Evolutionary conservation across 2,888 invertebrate genomes (phyloP).

Genomic region (Cantharis rufa): DNA sequence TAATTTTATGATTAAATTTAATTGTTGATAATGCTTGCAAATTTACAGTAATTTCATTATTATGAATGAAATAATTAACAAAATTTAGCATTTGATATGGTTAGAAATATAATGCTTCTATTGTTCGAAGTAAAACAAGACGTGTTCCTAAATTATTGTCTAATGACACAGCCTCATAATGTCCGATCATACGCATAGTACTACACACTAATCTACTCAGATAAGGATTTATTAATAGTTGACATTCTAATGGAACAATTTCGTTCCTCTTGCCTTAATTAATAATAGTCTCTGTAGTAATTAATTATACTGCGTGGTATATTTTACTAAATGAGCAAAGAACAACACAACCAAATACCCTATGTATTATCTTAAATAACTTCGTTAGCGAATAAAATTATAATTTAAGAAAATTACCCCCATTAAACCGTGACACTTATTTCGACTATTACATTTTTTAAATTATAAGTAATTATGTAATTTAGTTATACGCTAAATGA

Average conservation of each 20-base stretch:
- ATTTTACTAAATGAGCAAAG: conserved; percentile 11
- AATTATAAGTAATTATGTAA: not conserved
- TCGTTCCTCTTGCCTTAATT: conserved; percentile 26
- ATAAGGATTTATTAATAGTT: conserved; percentile 31
- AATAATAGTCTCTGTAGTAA: conserved; percentile 28
- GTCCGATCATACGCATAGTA: conserved; percentile 28
- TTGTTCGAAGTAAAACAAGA: conserved; percentile 16
- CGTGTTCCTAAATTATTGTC: conserved; percentile 21
- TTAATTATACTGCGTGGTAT: conserved; percentile 27
- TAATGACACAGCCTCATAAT: conserved; percentile 27
- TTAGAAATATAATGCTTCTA: conserved; percentile 12
- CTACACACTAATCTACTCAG: conserved; percentile 30
- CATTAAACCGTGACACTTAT: not conserved
- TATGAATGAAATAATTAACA: conserved; percentile 9
- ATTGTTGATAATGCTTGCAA: not conserved
- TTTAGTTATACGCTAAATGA: not conserved
- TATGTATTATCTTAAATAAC: not conserved
- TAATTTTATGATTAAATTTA: not conserved
- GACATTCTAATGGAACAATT: conserved; percentile 31
- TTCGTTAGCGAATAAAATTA: not conserved
- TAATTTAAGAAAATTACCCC: not conserved
- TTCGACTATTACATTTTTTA: not conserved
- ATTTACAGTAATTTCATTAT: not conserved
- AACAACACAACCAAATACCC: conserved; percentile 6
- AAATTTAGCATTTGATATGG: conserved; percentile 14